These are phyloP conservation scores for Pogonophryne albipinna DNA, from an alignment of 2,797 vertebrate species.

Conservation along the genomic window DNA sequence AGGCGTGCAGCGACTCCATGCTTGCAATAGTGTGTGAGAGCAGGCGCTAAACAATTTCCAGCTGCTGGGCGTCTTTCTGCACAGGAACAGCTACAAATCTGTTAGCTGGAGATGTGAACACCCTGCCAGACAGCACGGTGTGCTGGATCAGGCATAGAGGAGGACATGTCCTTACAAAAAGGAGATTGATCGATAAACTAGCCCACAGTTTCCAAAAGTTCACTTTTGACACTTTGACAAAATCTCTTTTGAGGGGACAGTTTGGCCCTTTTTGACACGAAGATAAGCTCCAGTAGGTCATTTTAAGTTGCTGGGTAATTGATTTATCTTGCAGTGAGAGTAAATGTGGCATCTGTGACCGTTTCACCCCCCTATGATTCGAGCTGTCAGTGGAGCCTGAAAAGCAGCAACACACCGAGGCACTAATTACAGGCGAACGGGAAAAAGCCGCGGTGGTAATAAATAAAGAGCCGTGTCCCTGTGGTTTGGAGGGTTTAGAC, in stretches of 20 bases:
- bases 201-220: constrained; percentile 79
- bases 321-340: constrained; percentile 70
- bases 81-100: constrained; percentile 53
- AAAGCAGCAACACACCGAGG: constrained; percentile 56
- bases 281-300: constrained; percentile 36
- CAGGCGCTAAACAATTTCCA: constrained; percentile 67
- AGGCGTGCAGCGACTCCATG: constrained; percentile 35
- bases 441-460: constrained; percentile 33
- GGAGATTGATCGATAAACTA: constrained; percentile 70
- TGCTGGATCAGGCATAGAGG: constrained; percentile 30
- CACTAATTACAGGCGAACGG: constrained; percentile 47
- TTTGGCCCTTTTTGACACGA: constrained; percentile 37
- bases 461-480: constrained; percentile 31
- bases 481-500: constrained; percentile 45
- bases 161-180: constrained; percentile 46
- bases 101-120: constrained; percentile 43
- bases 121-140: constrained; percentile 33
- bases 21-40: constrained; percentile 50
- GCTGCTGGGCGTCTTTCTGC: constrained; percentile 65
- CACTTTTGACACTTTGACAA: constrained; percentile 74
- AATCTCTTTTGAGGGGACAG: constrained; percentile 38
- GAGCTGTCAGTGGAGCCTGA: constrained; percentile 76
- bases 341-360: constrained; percentile 78
- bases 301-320: constrained; percentile 64
- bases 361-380: constrained; percentile 70